Conservation (phyloP, 2,113 vertebrate species). For the Istiophorus platypterus region DNA sequence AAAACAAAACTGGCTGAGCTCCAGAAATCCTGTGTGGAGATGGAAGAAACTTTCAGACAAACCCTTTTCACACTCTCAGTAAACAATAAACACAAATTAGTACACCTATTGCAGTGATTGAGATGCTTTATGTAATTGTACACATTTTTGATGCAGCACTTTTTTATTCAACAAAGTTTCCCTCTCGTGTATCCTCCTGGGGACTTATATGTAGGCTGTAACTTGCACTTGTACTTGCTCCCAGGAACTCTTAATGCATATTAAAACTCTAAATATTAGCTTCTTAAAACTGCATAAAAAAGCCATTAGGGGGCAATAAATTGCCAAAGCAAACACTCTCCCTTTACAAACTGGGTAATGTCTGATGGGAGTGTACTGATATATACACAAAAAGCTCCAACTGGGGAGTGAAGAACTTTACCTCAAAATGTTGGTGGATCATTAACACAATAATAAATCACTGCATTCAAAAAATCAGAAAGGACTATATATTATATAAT, state of each 20-base stretch:
- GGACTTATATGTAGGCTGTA: background rate
- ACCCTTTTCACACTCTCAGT: too few species aligned
- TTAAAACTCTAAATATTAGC: constrained; percentile 68
- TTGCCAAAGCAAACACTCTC: constrained; percentile 53
- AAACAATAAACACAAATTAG: background rate
- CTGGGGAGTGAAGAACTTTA: constrained; percentile 23
- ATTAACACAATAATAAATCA: constrained; percentile 54
- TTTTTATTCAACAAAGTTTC: background rate
- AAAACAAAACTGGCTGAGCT: too few species aligned
- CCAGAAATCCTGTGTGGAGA: too few species aligned
- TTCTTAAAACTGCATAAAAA: constrained; percentile 47
- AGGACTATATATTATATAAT: constrained; percentile 19
- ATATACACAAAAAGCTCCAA: constrained; percentile 39
- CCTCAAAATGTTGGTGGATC: constrained; percentile 43
- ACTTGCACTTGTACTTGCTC: constrained; percentile 1
- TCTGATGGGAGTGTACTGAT: constrained; percentile 46
- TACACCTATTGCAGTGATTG: background rate
- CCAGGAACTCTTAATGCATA: constrained; percentile 40
- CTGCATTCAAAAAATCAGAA: constrained; percentile 16
- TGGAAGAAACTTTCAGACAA: too few species aligned
- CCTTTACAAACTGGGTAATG: constrained; percentile 46
- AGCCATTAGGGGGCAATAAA: constrained; percentile 54
- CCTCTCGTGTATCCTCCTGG: background rate
- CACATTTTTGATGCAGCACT: background rate
- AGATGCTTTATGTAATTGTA: background rate